Base-by-base conservation (phyloP, 2,888 invertebrate species). In the Unio delphinus region DNA sequence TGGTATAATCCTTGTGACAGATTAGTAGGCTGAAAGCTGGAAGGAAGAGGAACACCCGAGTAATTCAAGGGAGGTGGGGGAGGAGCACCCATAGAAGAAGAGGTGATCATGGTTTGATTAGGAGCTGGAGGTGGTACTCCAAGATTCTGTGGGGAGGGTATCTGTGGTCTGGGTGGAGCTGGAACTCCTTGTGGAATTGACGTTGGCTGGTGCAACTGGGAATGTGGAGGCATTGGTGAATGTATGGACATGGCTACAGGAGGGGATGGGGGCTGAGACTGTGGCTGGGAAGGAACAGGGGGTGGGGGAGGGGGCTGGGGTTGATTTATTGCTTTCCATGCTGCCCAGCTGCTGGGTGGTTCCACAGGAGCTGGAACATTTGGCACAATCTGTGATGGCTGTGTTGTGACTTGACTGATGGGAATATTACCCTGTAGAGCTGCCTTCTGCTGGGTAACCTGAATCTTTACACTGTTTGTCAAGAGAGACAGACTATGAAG, bases 401-500 rank as follows among this genome's bases (percentile, higher is more conserved):
- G 54, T 55, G 69, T 57, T 54, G 67, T 18, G n/a, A 45, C 60
- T 55, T 45, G 45, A 45, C 11, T 45, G 45, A 45, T 45, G 15
- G 45, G 45, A 15, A 11, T 45, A 45, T 57, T 61, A 26, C 55
- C 55, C 26, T 63, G 63, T 7, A 65, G 23, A 1, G 65, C 74
- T 26, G 73, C 72, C 64, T 76, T 69, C 26, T 79, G 70, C 26
- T 79, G 75, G 62, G 79, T 75, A 59, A 76, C 78, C 65, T 83
- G 82, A 28, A 72, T 74, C 67, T 86, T 84, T 23, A 82, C 82
- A 34, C 81, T 83, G 66, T 75, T 80, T 54, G 84, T 82, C 59
- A 87, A 73, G 63, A 85, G 70, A 5, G 83, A 80, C 59, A 87
- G 74, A 67, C 82, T 86, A 64, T 86, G 84, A 30, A 87, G 70